A percentile compares a stretch with the other conserved stretches of the same genome.
Evolutionary conservation across 2,113 vertebrate species (phyloP).

Genomic region (Oreocharis arfaki): DNA sequence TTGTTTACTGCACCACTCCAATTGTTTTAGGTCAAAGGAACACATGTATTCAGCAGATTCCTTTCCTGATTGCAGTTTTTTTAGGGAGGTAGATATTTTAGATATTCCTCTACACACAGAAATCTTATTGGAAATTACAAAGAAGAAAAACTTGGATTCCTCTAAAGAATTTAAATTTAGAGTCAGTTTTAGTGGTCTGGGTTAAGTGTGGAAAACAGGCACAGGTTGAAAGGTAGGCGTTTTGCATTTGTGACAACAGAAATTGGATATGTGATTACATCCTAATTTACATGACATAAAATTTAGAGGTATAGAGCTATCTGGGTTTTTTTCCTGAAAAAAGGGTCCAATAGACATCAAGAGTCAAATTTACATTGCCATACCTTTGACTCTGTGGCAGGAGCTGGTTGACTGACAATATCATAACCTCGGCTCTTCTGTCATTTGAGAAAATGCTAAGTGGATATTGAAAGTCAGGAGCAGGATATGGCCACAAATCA

Average conservation of each 20-base stretch:
- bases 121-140: not conserved
- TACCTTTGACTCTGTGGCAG: not conserved
- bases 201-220: not conserved
- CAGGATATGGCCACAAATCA: not conserved
- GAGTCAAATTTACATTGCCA: not conserved
- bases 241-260: not conserved
- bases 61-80: fast-evolving
- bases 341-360: not conserved
- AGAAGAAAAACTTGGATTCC: not conserved
- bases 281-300: not conserved
- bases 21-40: not conserved
- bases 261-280: not conserved
- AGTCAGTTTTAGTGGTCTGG: not conserved
- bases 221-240: too few relatives aligned
- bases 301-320: not conserved
- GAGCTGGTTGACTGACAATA: not conserved
- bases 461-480: not conserved
- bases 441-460: not conserved
- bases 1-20: not conserved
- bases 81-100: not conserved
- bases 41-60: fast-evolving
- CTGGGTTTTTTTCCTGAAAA: not conserved
- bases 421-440: not conserved
- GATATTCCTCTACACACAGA: fast-evolving
- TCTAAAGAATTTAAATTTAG: not conserved